Conservation (phyloP, 37 sponge, comb jelly and placozoan species). For the Tethya wilhelma region DNA sequence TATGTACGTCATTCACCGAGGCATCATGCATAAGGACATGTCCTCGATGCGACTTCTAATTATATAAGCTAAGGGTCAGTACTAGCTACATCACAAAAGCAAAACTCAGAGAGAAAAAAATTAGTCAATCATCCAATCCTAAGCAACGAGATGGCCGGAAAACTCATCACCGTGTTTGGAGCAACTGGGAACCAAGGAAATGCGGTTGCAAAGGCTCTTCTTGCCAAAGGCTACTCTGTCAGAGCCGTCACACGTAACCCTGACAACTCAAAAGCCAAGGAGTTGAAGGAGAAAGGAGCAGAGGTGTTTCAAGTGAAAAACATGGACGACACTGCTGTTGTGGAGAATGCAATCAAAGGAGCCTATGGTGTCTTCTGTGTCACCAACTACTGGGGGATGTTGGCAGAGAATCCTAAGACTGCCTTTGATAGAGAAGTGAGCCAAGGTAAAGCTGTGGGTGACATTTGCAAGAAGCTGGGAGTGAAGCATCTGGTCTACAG, state of each 20-base stretch:
- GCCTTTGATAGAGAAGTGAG: slow-evolving; percentile 47
- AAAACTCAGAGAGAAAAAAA: too few relatives aligned
- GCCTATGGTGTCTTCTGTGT: slow-evolving; percentile 74
- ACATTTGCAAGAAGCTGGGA: slow-evolving; percentile 59
- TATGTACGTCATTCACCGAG: too few relatives aligned
- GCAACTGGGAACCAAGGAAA: slow-evolving; percentile 80
- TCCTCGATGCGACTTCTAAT: too few relatives aligned
- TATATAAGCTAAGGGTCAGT: too few relatives aligned
- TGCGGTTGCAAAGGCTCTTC: slow-evolving; percentile 54
- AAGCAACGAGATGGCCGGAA: slow-evolving; percentile 9
- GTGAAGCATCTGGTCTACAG: slow-evolving; percentile 80
- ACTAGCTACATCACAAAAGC: too few relatives aligned
- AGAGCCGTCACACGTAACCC: slow-evolving; percentile 76
- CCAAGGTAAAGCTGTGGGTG: slow-evolving; percentile 70
- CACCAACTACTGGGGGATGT: slow-evolving; percentile 68
- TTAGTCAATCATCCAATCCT: too few relatives aligned
- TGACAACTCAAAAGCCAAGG: slow-evolving; percentile 65
- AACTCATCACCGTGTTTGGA: slow-evolving; percentile 68
- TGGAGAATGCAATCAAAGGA: slow-evolving; percentile 44
- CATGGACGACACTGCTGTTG: slow-evolving; percentile 38
- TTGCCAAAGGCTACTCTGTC: slow-evolving; percentile 53
- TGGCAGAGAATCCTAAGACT: slow-evolving; percentile 18
- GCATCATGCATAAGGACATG: too few relatives aligned
- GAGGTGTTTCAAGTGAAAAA: slow-evolving; percentile 51
- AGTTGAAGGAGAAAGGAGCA: slow-evolving; percentile 39